A percentile compares a stretch with the other conserved stretches of the same genome.
phyloP scores from a whole-genome alignment of 2,797 vertebrate species.

The Scarus forsteni region DNA sequence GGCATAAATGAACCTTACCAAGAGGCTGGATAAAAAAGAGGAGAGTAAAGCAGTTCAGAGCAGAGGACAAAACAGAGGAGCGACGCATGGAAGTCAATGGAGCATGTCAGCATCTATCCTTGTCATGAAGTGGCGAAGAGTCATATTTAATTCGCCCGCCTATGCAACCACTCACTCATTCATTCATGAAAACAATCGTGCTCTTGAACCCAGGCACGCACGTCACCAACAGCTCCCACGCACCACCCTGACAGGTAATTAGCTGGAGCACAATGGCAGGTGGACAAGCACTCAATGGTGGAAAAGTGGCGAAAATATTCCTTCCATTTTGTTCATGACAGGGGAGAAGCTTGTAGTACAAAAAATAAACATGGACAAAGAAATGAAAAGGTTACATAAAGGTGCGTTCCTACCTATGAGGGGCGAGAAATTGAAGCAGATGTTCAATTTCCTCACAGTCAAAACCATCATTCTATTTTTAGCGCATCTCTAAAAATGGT shows the following conservation, averaged over 20 bases:
- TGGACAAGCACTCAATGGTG: constrained; percentile 5
- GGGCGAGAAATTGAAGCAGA: not conserved
- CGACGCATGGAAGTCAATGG: not conserved
- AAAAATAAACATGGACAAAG: not conserved
- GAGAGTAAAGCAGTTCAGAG: not conserved
- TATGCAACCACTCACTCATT: constrained; percentile 16
- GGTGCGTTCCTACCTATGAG: constrained; percentile 46
- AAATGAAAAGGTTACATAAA: not conserved
- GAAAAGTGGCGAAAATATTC: not conserved
- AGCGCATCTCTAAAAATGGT: constrained; percentile 77
- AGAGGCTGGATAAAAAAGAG: not conserved
- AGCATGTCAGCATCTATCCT: constrained; percentile 9
- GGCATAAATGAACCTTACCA: too few species aligned
- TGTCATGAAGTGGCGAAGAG: not conserved
- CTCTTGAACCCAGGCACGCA: constrained; percentile 43
- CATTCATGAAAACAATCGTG: constrained; percentile 55
- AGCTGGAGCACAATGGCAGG: constrained; percentile 41
- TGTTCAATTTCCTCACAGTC: constrained; percentile 11
- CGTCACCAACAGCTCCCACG: constrained; percentile 45
- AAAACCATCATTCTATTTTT: constrained; percentile 76
- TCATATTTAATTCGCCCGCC: not conserved
- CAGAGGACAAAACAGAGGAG: constrained; percentile 2
- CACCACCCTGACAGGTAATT: constrained; percentile 50
- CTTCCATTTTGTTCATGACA: constrained; percentile 31
- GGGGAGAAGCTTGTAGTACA: not conserved